phyloP scores from a whole-genome alignment of 1,140 invertebrate species.

The Carcinoscorpius rotundicauda region DNA sequence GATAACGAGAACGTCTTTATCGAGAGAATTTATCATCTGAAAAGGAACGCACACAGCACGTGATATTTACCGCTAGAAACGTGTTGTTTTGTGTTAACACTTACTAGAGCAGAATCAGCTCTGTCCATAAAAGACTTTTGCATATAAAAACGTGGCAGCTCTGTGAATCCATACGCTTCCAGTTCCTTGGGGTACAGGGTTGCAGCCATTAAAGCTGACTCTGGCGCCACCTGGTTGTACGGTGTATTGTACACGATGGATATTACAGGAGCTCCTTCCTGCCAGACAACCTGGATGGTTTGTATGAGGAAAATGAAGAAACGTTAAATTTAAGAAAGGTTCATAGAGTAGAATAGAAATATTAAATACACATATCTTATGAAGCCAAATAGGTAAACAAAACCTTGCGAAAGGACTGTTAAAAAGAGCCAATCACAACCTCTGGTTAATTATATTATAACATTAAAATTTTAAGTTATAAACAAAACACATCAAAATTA shows the following conservation, averaged over 20 bases:
- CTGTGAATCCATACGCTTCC: slow-evolving; percentile 45
- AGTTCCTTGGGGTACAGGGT: slow-evolving; percentile 46
- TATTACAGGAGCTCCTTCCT: slow-evolving; percentile 48
- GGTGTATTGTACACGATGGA: slow-evolving; percentile 53
- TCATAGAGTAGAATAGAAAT: no score
- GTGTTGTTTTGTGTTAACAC: neutral
- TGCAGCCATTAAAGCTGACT: slow-evolving; percentile 38
- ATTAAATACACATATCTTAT: no score
- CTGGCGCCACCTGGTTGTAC: slow-evolving; percentile 38
- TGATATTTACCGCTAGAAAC: no score
- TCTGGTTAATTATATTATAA: no score
- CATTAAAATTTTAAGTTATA: no score
- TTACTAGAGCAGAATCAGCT: slow-evolving; percentile 47
- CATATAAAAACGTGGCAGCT: slow-evolving; percentile 46
- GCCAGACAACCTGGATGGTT: slow-evolving; percentile 35
- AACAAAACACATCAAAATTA: no score
- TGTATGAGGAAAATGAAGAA: neutral
- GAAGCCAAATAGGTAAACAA: no score
- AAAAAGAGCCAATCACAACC: no score
- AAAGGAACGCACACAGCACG: no score
- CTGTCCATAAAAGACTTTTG: slow-evolving; percentile 48
- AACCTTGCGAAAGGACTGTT: no score
- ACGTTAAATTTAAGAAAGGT: neutral
- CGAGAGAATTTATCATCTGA: no score
- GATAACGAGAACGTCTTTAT: no score